Percentiles rank a stretch among this genome's conserved stretches.
These are phyloP conservation scores for Pardosa pseudoannulata DNA, from an alignment of 2,888 invertebrate genomes.

Conservation along the genomic window DNA sequence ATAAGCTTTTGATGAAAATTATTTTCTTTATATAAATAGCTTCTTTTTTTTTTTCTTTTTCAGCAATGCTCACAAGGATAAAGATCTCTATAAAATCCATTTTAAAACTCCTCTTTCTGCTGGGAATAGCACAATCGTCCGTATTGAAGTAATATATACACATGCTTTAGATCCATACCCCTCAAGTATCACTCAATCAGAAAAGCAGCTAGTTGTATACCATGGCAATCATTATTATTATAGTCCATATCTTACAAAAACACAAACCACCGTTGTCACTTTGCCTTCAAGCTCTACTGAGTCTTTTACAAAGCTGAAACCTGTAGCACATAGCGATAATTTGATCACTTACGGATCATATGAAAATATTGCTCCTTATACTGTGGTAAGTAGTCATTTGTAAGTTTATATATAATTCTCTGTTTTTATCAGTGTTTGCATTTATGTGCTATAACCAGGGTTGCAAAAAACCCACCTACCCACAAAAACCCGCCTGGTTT, in stretches of 20 bases:
- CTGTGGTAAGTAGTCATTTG: conserved; percentile 76
- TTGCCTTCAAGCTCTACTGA: conserved; percentile 89
- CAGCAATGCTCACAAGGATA: conserved; percentile 37
- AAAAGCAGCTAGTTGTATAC: conserved; percentile 94
- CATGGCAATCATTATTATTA: conserved; percentile 89
- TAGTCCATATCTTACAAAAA: conserved; percentile 87
- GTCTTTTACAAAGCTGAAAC: conserved; percentile 88
- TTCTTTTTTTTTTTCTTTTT: not conserved
- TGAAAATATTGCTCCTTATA: conserved; percentile 83
- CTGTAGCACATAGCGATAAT: conserved; percentile 86
- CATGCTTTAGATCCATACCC: conserved; percentile 90
- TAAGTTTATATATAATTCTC: no score
- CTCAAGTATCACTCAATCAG: conserved; percentile 91
- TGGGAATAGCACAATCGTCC: conserved; percentile 75
- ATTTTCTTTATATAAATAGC: no score
- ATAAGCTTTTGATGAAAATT: no score
- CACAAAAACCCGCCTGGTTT: no score
- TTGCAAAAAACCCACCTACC: no score
- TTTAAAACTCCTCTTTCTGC: conserved; percentile 57
- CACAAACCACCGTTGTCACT: conserved; percentile 89
- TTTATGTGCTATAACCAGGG: no score
- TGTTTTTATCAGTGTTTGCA: no score
- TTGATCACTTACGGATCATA: conserved; percentile 93
- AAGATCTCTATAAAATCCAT: conserved; percentile 47
- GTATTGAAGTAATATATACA: conserved; percentile 86